These are phyloP conservation scores for Ericerus pela DNA, from an alignment of 1,140 invertebrate genomes.

Conservation along the genomic window DNA sequence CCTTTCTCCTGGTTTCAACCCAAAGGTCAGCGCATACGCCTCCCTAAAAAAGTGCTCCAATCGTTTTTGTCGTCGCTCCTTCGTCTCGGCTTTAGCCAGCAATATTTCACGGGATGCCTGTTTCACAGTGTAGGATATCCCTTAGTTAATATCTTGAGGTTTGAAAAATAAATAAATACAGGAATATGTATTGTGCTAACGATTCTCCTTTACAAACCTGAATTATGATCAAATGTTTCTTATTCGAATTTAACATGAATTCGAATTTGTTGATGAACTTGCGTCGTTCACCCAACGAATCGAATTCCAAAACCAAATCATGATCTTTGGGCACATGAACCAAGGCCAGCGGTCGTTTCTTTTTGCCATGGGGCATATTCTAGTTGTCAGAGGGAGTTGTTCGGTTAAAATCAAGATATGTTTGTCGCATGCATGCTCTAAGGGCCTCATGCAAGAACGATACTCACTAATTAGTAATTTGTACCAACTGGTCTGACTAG, in stretches of 20 bases:
- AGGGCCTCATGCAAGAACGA: too few species aligned
- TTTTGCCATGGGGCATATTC: slow-evolving; percentile 36
- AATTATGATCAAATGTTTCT: slow-evolving; percentile 57
- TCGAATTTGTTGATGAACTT: slow-evolving; percentile 86
- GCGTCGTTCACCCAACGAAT: slow-evolving; percentile 57
- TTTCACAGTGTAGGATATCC: slow-evolving; percentile 27
- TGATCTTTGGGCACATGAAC: slow-evolving; percentile 82
- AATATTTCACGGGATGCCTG: slow-evolving; percentile 63
- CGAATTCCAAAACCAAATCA: slow-evolving; percentile 89
- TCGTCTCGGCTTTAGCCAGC: slow-evolving; percentile 84
- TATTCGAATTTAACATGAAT: slow-evolving; percentile 62
- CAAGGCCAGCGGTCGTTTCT: slow-evolving; percentile 66
- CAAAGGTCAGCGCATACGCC: slow-evolving; percentile 89
- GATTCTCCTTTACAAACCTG: slow-evolving; percentile 36
- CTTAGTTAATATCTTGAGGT: background rate
- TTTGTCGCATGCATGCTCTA: too few species aligned
- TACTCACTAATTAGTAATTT: too few species aligned
- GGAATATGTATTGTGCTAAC: too few species aligned
- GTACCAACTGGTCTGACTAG: too few species aligned
- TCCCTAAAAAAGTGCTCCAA: slow-evolving; percentile 97
- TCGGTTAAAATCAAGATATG: too few species aligned
- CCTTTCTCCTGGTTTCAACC: slow-evolving; percentile 47
- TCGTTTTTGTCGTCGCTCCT: slow-evolving; percentile 81
- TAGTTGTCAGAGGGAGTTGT: too few species aligned
- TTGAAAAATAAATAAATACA: background rate